Percentiles rank a stretch among this genome's conserved stretches.
Evolutionary conservation across 1,140 invertebrate genomes (phyloP).

Genomic region (Lepidurus packardi): DNA sequence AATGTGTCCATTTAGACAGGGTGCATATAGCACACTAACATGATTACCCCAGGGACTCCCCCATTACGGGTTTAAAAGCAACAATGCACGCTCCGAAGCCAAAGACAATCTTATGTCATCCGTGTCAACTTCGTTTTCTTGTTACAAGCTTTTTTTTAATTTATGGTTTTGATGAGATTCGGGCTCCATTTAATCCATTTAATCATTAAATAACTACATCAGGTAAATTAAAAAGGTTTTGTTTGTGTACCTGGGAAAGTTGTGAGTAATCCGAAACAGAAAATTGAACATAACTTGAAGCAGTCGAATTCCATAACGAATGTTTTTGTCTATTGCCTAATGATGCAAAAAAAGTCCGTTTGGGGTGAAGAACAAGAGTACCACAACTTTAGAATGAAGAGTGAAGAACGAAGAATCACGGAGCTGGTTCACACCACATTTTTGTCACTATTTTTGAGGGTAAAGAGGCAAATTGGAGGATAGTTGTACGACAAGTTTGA

Average conservation of each 20-base stretch:
- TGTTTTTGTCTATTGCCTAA: not conserved
- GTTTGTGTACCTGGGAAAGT: not conserved
- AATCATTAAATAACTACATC: not conserved
- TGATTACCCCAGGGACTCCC: conserved; percentile 20
- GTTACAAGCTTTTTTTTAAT: not conserved
- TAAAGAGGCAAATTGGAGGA: no score
- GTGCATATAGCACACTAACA: conserved; percentile 18
- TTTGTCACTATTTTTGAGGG: not conserved
- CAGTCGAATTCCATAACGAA: not conserved
- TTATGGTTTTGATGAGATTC: not conserved
- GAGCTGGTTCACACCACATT: not conserved
- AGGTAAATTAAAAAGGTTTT: not conserved
- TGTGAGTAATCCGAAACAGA: not conserved
- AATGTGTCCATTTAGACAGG: conserved; percentile 14
- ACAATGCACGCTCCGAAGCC: not conserved
- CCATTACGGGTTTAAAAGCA: conserved; percentile 10
- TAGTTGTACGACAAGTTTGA: no score
- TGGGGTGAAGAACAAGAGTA: not conserved
- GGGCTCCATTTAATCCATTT: not conserved
- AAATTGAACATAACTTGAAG: not conserved
- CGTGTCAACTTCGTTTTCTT: not conserved
- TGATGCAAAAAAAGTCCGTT: not conserved
- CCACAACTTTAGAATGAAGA: not conserved
- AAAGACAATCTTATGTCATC: conserved; percentile 13
- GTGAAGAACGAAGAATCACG: not conserved